phyloP scores from a whole-genome alignment of 2,113 vertebrate species.

The Daubentonia madagascariensis region DNA sequence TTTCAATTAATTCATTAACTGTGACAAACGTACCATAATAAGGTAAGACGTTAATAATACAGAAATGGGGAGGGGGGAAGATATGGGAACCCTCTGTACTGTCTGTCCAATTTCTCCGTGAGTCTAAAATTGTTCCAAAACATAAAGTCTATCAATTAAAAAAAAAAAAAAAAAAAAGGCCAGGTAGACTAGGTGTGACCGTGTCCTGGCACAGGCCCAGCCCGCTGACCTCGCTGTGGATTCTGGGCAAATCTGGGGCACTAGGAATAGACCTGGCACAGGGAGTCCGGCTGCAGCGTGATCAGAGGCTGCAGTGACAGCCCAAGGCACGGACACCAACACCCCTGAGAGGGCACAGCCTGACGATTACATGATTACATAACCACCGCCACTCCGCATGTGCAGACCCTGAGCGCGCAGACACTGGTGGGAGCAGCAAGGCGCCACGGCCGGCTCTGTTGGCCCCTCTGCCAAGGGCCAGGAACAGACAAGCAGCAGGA shows the following conservation, averaged over 20 bases:
- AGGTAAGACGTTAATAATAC: neutral
- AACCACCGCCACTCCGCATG: accelerated
- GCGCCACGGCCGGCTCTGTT: too few species aligned
- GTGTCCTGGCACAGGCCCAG: accelerated
- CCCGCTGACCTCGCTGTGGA: neutral
- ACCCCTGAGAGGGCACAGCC: neutral
- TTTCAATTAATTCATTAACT: too few species aligned
- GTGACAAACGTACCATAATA: neutral
- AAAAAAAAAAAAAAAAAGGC: neutral
- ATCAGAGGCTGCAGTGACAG: neutral
- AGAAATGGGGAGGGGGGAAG: neutral
- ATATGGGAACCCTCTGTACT: neutral
- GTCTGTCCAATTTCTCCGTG: neutral
- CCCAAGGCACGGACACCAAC: neutral
- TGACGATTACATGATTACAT: accelerated
- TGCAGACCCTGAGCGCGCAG: accelerated
- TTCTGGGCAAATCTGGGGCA: neutral
- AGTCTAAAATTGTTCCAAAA: neutral
- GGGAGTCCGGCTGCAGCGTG: neutral
- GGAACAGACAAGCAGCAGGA: neutral
- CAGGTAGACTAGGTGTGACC: neutral
- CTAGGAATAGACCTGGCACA: neutral
- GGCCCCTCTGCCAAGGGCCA: neutral
- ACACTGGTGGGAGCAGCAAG: neutral
- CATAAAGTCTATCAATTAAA: neutral